Conservation (phyloP, 1,140 invertebrate species). For the Danaus plexippus region DNA sequence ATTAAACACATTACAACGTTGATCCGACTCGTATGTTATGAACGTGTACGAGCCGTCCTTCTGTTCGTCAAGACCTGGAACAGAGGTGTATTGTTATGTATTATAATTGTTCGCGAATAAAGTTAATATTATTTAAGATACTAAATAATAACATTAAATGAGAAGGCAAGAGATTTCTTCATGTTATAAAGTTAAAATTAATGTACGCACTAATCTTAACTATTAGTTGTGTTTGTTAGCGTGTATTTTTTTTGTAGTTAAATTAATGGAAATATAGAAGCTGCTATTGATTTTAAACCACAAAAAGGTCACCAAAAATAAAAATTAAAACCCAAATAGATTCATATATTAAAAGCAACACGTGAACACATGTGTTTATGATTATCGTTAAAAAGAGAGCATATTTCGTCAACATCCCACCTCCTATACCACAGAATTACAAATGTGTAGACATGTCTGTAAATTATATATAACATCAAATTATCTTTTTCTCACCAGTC, state of each 20-base stretch:
- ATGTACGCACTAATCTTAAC: too few species aligned
- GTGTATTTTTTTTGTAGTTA: too few species aligned
- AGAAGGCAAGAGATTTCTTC: too few species aligned
- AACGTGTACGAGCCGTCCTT: slow-evolving; percentile 3
- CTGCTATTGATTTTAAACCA: too few species aligned
- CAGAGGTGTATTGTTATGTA: slow-evolving; percentile 4
- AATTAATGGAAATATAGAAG: too few species aligned
- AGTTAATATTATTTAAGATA: too few species aligned
- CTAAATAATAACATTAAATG: neutral
- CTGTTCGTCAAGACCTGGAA: slow-evolving; percentile 16
- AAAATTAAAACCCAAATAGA: slow-evolving; percentile 8
- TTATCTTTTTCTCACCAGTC: too few species aligned
- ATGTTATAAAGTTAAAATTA: too few species aligned
- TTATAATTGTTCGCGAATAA: too few species aligned
- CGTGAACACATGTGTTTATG: slow-evolving; percentile 38
- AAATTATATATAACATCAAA: too few species aligned
- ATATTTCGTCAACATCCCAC: slow-evolving; percentile 35
- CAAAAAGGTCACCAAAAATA: too few species aligned
- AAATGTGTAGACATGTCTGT: neutral
- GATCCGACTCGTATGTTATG: slow-evolving; percentile 15
- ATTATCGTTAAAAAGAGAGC: slow-evolving; percentile 42
- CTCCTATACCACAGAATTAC: slow-evolving; percentile 6
- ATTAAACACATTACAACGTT: slow-evolving; percentile 22
- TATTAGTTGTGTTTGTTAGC: too few species aligned
- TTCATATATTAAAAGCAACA: slow-evolving; percentile 32